A percentile compares a stretch with the other conserved stretches of the same genome.
These are phyloP conservation scores for Monochamus alternatus DNA, from an alignment of 2,888 invertebrate species.

Conservation along the genomic window DNA sequence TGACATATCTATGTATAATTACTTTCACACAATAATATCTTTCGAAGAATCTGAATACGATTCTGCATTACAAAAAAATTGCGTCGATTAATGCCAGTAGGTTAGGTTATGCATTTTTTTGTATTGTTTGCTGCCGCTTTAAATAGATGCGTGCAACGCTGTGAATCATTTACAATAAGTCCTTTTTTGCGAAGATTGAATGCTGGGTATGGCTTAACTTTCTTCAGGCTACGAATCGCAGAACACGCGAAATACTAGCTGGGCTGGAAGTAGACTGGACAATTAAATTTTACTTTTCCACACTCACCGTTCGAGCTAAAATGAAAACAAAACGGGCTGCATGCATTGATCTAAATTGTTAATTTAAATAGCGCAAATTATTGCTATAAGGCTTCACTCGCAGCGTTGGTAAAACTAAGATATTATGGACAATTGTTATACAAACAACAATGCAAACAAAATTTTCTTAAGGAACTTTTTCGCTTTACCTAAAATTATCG, in stretches of 20 bases:
- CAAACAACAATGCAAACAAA: no score
- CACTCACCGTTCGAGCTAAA: not conserved
- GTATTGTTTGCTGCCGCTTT: slow-evolving; percentile 4
- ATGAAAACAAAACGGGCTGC: not conserved
- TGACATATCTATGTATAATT: not conserved
- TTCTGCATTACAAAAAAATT: not conserved
- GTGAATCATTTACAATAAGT: slow-evolving; percentile 10
- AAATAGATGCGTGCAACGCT: slow-evolving; percentile 1
- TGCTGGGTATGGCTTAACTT: slow-evolving; percentile 1
- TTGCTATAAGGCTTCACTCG: no score
- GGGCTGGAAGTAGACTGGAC: not conserved
- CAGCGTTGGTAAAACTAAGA: no score
- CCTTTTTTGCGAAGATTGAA: not conserved
- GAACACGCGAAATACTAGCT: not conserved
- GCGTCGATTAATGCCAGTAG: slow-evolving; percentile 22
- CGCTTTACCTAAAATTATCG: no score
- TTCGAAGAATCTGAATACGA: not conserved
- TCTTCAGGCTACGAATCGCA: not conserved
- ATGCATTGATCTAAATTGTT: no score
- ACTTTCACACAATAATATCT: slow-evolving; percentile 6
- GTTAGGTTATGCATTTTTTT: slow-evolving; percentile 22
- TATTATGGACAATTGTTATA: no score
- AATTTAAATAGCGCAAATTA: no score
- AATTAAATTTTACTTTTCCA: slow-evolving; percentile 12
- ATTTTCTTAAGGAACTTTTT: no score